Percentiles rank a stretch among this genome's conserved stretches.
These are phyloP conservation scores for Betta splendens DNA, from an alignment of 2,797 vertebrate species.

Conservation along the genomic window DNA sequence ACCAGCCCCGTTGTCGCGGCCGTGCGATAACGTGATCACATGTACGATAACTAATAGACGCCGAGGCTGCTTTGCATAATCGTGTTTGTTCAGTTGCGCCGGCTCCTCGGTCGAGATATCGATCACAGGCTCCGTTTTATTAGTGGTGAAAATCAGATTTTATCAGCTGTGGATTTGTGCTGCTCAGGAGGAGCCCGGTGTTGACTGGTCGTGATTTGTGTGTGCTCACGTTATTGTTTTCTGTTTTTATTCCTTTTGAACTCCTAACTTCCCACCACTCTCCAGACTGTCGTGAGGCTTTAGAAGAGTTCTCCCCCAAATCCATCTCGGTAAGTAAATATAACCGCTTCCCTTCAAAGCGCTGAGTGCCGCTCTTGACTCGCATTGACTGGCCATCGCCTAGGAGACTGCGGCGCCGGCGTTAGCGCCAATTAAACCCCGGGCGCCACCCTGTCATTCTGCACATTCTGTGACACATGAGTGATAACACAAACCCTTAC, in stretches of 20 bases:
- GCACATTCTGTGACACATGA: constrained; percentile 73
- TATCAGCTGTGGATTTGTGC: constrained; percentile 50
- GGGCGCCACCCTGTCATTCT: constrained; percentile 73
- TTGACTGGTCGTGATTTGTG: constrained; percentile 61
- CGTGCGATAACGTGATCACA: constrained; percentile 29
- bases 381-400: constrained; percentile 69
- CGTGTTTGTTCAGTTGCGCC: constrained; percentile 59
- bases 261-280: constrained; percentile 41
- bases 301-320: constrained; percentile 39
- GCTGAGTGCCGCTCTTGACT: constrained; percentile 69
- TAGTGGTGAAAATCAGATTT: constrained; percentile 64
- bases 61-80: constrained; percentile 60
- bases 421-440: constrained; percentile 80
- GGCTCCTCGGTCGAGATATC: constrained; percentile 54
- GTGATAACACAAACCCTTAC: constrained; percentile 76
- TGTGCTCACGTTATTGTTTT: constrained; percentile 62
- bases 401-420: constrained; percentile 60
- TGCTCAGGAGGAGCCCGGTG: constrained; percentile 28
- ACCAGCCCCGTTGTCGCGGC: constrained; percentile 7
- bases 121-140: constrained; percentile 65
- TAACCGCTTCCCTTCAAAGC: constrained; percentile 68
- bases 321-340: constrained; percentile 70
- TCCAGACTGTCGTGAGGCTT: constrained; percentile 54
- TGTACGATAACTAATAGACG: constrained; percentile 47
- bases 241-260: constrained; percentile 52